Evolutionary conservation across 2,113 vertebrate genomes (phyloP).

Genomic region (Platichthys flesus): DNA sequence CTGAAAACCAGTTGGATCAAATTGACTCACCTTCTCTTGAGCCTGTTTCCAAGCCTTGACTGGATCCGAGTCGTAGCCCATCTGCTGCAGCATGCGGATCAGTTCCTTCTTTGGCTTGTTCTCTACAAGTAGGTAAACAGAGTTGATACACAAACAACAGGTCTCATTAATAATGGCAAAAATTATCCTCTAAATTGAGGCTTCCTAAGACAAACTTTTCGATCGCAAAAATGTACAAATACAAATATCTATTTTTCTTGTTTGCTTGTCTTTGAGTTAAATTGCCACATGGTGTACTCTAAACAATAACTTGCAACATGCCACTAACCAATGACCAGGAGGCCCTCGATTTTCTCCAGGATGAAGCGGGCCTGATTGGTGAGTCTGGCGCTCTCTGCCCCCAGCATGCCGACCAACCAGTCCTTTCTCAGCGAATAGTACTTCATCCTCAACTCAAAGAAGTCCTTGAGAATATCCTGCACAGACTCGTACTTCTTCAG

Average conservation of each 20-base stretch:
- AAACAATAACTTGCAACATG: neutral
- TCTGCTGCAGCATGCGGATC: conserved; percentile 90
- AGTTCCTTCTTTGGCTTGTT: conserved; percentile 98
- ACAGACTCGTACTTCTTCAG: conserved; percentile 93
- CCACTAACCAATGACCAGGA: conserved; percentile 91
- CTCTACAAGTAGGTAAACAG: conserved; percentile 79
- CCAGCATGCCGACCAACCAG: conserved; percentile 93
- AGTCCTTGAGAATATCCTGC: conserved; percentile 91
- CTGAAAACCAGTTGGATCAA: neutral
- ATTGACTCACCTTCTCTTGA: conserved; percentile 90
- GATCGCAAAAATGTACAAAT: no score
- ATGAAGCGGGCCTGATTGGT: conserved; percentile 99
- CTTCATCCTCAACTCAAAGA: conserved; percentile 91
- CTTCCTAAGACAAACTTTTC: no score
- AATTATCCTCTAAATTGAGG: no score
- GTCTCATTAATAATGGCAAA: neutral
- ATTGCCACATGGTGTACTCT: neutral
- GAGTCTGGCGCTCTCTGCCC: conserved; percentile 90
- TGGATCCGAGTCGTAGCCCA: conserved; percentile 96
- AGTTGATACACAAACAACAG: neutral
- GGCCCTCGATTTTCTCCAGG: conserved; percentile 96
- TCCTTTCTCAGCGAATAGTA: conserved; percentile 95
- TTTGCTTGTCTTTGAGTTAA: neutral
- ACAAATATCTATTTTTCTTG: neutral
- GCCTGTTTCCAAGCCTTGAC: conserved; percentile 94